phyloP scores from a whole-genome alignment of 2,888 invertebrate genomes.

The Tineola bisselliella region DNA sequence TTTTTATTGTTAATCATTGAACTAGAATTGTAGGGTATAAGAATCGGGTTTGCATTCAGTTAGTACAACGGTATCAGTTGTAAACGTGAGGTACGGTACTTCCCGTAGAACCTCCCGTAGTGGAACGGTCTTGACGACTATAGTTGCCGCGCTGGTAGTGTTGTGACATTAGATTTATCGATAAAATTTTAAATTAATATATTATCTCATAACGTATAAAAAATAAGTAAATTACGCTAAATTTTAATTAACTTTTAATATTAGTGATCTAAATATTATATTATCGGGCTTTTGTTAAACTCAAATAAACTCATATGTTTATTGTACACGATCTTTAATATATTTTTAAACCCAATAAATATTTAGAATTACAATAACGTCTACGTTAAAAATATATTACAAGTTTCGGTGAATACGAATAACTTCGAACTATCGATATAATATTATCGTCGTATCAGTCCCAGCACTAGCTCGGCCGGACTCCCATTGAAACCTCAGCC shows the following conservation, averaged over 20 bases:
- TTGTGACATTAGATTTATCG: not conserved
- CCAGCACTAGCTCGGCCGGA: slow-evolving; percentile 2
- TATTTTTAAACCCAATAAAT: too few relatives aligned
- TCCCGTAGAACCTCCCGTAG: slow-evolving; percentile 14
- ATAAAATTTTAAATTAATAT: not conserved
- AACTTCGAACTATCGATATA: not conserved
- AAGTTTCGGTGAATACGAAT: too few relatives aligned
- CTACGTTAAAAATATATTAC: too few relatives aligned
- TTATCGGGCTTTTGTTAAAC: too few relatives aligned
- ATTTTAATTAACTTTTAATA: too few relatives aligned
- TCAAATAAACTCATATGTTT: too few relatives aligned
- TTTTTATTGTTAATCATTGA: not conserved
- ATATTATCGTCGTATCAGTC: not conserved
- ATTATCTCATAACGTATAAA: not conserved
- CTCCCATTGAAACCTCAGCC: slow-evolving; percentile 39
- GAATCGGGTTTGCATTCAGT: not conserved
- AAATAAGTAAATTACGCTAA: too few relatives aligned
- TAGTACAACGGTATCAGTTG: slow-evolving; percentile 15
- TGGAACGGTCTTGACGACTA: not conserved
- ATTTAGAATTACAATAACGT: too few relatives aligned
- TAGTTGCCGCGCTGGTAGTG: not conserved
- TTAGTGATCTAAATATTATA: too few relatives aligned
- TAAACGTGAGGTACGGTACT: slow-evolving; percentile 16
- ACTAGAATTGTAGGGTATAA: not conserved
- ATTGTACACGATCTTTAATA: too few relatives aligned